Conservation (phyloP, 2,888 invertebrate genomes). For the Eupithecia centaureata region DNA sequence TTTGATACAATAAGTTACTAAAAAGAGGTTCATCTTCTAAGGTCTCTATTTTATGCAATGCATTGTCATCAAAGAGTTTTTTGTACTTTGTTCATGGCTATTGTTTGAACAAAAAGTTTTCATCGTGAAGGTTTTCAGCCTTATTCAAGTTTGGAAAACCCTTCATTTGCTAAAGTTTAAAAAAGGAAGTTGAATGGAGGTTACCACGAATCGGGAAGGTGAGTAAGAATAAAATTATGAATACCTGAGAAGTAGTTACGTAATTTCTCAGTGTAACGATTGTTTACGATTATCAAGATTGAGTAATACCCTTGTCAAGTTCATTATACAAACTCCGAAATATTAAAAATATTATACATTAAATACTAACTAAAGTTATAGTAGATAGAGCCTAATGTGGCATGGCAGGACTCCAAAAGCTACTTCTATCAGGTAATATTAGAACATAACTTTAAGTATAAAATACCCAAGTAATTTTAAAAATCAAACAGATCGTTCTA, state of each 20-base stretch:
- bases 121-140: background rate
- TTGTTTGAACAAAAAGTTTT: background rate
- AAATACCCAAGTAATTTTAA: no score
- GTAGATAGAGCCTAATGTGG: background rate
- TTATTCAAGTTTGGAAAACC: background rate
- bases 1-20: background rate
- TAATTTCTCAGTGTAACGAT: slow-evolving; percentile 33
- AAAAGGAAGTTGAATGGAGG: slow-evolving; percentile 35
- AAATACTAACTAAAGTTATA: background rate
- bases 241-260: slow-evolving; percentile 34
- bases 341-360: background rate
- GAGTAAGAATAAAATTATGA: slow-evolving; percentile 36
- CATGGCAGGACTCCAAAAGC: no score
- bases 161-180: slow-evolving; percentile 1
- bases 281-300: slow-evolving; percentile 36
- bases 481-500: no score
- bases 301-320: slow-evolving; percentile 17
- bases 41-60: background rate
- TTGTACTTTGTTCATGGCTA: background rate
- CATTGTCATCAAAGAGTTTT: background rate
- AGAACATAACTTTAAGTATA: no score
- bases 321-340: slow-evolving; percentile 14
- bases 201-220: slow-evolving; percentile 26
- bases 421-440: no score
- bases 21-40: background rate